Evolutionary conservation across 2,113 vertebrate genomes (phyloP).

Genomic region (Hypanus sabinus): DNA sequence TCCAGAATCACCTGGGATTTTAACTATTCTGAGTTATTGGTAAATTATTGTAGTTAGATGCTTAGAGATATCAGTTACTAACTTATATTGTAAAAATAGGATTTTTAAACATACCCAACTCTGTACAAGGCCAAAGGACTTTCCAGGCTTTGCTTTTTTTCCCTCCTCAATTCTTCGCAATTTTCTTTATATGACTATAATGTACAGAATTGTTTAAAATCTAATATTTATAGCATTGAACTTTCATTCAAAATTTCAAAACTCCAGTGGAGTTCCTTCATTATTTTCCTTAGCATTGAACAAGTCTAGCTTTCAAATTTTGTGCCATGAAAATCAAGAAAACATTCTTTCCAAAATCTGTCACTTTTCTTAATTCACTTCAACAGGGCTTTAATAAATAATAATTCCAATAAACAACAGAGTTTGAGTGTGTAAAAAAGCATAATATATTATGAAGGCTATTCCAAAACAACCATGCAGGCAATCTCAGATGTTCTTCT

Average conservation of each 20-base stretch:
- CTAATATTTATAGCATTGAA: not conserved
- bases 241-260: not conserved
- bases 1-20: conserved; percentile 32
- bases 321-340: not conserved
- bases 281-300: not conserved
- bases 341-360: not conserved
- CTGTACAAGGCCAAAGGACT: not conserved
- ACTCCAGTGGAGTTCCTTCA: not conserved
- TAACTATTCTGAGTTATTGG: conserved; percentile 36
- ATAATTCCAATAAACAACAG: not conserved
- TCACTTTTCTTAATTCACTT: not conserved
- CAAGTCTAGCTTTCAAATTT: not conserved
- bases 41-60: not conserved
- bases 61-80: not conserved
- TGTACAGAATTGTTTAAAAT: not conserved
- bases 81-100: not conserved
- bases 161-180: not conserved
- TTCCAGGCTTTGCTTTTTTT: not conserved
- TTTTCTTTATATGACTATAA: not conserved
- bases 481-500: not conserved
- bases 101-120: not conserved
- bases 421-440: not conserved
- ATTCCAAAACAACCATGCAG: not conserved
- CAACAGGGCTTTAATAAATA: not conserved
- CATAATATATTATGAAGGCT: not conserved